Conservation (phyloP, 1,140 invertebrate genomes). For the Eulimnadia texana region DNA sequence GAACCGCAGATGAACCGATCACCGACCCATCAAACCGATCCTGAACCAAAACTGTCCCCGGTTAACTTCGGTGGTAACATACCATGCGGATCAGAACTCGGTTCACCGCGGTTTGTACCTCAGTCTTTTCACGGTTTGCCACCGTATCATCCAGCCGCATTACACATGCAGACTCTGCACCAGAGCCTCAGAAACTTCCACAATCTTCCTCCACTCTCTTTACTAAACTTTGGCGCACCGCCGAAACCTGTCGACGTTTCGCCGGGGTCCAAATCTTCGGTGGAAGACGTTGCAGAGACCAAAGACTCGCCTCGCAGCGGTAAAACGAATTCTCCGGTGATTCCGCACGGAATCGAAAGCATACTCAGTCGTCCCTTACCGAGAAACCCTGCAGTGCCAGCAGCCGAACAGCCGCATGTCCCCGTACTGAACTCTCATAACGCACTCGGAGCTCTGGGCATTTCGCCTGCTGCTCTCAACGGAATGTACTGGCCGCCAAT, state of each 20-base stretch:
- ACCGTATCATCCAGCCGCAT: background rate
- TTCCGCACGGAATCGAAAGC: constrained; percentile 16
- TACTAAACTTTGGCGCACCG: background rate
- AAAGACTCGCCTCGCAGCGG: background rate
- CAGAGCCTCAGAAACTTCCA: background rate
- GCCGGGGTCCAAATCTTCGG: background rate
- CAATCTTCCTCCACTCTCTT: background rate
- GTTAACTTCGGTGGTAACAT: background rate
- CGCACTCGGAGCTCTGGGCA: background rate
- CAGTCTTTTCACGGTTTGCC: background rate
- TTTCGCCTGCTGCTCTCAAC: constrained; percentile 4
- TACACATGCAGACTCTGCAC: background rate
- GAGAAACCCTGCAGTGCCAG: background rate
- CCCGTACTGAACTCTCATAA: constrained; percentile 2
- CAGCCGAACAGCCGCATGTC: background rate
- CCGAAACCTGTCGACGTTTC: background rate
- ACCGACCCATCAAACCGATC: too few relatives aligned
- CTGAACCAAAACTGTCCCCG: background rate
- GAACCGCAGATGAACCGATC: too few relatives aligned
- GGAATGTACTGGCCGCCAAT: constrained; percentile 13
- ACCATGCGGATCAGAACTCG: too few relatives aligned
- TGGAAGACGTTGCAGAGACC: background rate
- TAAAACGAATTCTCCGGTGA: background rate
- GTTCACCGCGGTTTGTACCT: background rate
- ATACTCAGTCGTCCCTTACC: constrained; percentile 15